Conservation (phyloP, 2,113 vertebrate species). For the Dendropsophus ebraccatus region DNA sequence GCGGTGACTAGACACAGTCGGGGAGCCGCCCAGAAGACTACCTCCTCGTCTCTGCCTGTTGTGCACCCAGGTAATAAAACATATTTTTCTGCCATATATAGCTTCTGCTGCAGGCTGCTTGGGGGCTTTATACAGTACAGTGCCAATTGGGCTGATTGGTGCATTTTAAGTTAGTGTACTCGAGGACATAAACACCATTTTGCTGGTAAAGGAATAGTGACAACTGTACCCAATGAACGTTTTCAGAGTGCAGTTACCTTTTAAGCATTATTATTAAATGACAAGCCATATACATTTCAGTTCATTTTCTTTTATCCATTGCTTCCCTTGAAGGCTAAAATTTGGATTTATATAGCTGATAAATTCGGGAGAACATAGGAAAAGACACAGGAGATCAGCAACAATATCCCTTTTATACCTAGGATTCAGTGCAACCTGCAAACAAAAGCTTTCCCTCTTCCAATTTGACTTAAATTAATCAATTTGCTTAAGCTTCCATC, state of each 20-base stretch:
- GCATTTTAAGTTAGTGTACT: no score
- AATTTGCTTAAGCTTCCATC: conserved; percentile 12
- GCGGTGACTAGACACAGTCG: no score
- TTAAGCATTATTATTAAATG: conserved; percentile 12
- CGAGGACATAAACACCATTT: no score
- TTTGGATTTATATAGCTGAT: conserved; percentile 29
- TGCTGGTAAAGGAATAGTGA: neutral
- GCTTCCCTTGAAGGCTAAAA: neutral
- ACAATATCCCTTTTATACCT: conserved; percentile 50
- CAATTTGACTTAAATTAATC: conserved; percentile 55
- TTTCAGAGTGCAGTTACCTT: neutral
- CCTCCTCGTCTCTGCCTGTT: no score
- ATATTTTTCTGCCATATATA: no score
- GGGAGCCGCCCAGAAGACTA: no score
- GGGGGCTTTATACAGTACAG: no score
- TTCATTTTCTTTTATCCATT: neutral
- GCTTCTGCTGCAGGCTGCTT: no score
- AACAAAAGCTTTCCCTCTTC: conserved; percentile 38
- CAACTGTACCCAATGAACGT: conserved; percentile 1
- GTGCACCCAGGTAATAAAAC: no score
- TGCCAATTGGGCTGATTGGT: no score
- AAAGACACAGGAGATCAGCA: conserved; percentile 37
- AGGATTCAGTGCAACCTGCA: conserved; percentile 32
- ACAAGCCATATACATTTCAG: neutral
- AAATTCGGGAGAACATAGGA: conserved; percentile 28